A percentile compares a stretch with the other conserved stretches of the same genome.
These are phyloP conservation scores for Oedothorax gibbosus DNA, from an alignment of 1,140 invertebrate genomes.

Conservation along the genomic window DNA sequence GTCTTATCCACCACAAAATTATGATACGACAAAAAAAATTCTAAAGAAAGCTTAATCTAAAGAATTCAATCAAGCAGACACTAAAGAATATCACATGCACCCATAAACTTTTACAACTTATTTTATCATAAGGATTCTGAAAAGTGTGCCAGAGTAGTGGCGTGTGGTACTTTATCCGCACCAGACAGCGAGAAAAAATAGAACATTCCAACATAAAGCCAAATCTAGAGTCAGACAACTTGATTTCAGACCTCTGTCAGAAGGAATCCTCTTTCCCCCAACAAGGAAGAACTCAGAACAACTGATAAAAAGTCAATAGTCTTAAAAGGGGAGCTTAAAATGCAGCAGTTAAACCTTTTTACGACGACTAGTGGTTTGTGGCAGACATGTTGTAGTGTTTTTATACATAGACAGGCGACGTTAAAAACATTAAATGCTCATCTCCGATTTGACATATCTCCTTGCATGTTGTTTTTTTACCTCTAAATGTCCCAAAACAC, in stretches of 20 bases:
- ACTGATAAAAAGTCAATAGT: slow-evolving; percentile 41
- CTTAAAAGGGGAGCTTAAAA: slow-evolving; percentile 40
- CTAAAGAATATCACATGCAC: not conserved
- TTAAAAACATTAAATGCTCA: slow-evolving; percentile 40
- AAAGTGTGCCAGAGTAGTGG: not conserved
- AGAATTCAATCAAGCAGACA: too few species aligned
- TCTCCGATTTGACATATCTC: slow-evolving; percentile 33
- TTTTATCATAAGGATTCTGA: slow-evolving; percentile 13
- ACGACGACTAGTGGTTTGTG: slow-evolving; percentile 46
- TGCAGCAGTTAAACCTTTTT: slow-evolving; percentile 43
- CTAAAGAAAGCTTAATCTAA: too few species aligned
- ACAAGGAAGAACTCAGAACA: not conserved
- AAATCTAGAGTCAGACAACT: slow-evolving; percentile 21
- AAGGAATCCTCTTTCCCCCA: not conserved
- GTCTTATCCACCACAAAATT: not conserved
- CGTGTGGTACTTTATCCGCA: not conserved
- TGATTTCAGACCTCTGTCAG: slow-evolving; percentile 21
- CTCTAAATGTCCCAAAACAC: not conserved
- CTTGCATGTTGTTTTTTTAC: not conserved
- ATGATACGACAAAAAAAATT: not conserved
- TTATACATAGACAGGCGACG: slow-evolving; percentile 44
- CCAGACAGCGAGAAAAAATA: not conserved
- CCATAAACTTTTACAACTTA: slow-evolving; percentile 23
- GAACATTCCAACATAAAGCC: slow-evolving; percentile 22
- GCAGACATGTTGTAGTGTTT: slow-evolving; percentile 34